Conservation (phyloP, 1,140 invertebrate genomes). For the Schlechtendalia chinensis region DNA sequence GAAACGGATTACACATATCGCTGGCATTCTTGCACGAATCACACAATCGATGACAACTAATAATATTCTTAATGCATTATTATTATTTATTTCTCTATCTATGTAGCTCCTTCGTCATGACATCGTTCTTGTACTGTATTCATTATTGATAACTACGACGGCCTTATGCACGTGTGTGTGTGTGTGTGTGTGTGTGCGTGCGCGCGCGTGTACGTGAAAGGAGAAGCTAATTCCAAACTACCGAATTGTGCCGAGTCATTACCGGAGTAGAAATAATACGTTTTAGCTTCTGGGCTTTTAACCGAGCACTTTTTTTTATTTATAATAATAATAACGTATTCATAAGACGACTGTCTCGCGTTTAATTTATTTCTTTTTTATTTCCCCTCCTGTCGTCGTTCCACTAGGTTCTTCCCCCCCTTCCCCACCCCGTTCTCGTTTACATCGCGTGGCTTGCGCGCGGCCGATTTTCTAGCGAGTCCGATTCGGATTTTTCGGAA, state of each 20-base stretch:
- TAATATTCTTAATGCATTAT: conserved; percentile 49
- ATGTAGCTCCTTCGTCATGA: background rate
- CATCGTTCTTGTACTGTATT: conserved; percentile 20
- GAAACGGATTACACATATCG: conserved; percentile 49
- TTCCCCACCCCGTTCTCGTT: conserved; percentile 19
- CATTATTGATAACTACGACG: conserved; percentile 48
- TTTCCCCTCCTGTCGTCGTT: conserved; percentile 35
- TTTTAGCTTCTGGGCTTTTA: conserved; percentile 50
- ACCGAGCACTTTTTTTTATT: conserved; percentile 33
- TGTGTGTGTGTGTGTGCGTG: background rate
- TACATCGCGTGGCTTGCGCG: background rate
- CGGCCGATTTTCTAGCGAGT: background rate
- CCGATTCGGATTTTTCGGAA: conserved; percentile 40
- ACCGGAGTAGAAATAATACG: conserved; percentile 49
- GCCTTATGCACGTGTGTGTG: conserved; percentile 28
- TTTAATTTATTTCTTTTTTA: conserved; percentile 36
- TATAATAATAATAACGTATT: conserved; percentile 43
- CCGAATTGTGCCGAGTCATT: conserved; percentile 47
- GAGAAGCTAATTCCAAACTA: conserved; percentile 48
- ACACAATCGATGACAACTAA: conserved; percentile 49
- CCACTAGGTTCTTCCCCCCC: conserved; percentile 22
- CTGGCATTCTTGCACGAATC: conserved; percentile 48
- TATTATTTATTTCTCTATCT: conserved; percentile 14
- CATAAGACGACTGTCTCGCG: background rate
- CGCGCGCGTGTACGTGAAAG: conserved; percentile 14